Base-by-base conservation (phyloP, 2,797 vertebrate genomes). In the Urocyon cinereoargenteus region DNA sequence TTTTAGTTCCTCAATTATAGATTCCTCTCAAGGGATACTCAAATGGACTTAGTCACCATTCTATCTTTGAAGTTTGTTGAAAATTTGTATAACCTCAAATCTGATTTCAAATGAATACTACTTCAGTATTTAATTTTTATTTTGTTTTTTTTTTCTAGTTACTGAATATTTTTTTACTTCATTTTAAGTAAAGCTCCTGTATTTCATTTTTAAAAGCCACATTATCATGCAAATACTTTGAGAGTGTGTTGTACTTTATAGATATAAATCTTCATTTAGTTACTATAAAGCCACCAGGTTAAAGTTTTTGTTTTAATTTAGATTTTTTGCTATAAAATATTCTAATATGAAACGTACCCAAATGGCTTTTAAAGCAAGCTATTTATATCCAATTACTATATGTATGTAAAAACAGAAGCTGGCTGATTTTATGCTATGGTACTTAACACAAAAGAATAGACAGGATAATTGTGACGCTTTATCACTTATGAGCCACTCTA, bases 191-290 rank as follows among this genome's bases (percentile, higher is more conserved):
- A 28, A 77, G 83, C 2, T 75, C 59, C 2, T n/a, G 21, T 90
- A 68, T 90, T 78, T 85, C 64, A 73, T 88, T 91, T 73, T 77
- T 51, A 77, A 96, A 87, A 90, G 21, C 5, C 4, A 68, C 31
- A 53, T n/a, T 88, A 14, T 64, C 57, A 49, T 53, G 10, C 15
- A 87, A 79, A 90, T 62, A 62, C 8, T 64, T 77, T 49, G 24
- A 90, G 0, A 89, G 21, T 62, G 15, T 24, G 3, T 31, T 86
- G 11, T 28, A 66, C 26, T 16, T 36, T 86, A 24, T 6, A 94
- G 26, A 49, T 16, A 90, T 72, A 85, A 45, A 59, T 87, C 61
- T 79, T 94, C 51, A 55, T 64, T 83, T 64, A 59, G 9, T 97
- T 82, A 91, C 6, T 45, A 78, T 45, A 14, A 93, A 86, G 8